Conservation (phyloP, 2,113 vertebrate genomes). For the Machaerirhynchus nigripectus region DNA sequence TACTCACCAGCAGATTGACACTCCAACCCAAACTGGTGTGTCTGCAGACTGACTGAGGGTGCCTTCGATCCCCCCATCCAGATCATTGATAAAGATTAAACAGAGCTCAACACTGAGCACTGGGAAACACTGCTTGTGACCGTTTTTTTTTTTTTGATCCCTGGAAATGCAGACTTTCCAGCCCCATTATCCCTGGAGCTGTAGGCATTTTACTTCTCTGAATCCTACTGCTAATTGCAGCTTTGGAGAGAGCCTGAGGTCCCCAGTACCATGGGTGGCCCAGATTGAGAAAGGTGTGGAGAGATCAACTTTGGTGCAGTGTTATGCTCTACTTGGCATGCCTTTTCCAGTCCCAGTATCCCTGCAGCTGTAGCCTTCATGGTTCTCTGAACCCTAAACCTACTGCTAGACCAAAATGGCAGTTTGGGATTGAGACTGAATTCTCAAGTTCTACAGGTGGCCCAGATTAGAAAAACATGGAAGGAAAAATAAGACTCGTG, state of each 20-base stretch:
- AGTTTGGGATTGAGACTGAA: not conserved
- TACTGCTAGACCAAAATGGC: not conserved
- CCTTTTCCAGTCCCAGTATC: not conserved
- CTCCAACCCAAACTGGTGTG: not conserved
- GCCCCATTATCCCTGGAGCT: not conserved
- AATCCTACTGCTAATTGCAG: not conserved
- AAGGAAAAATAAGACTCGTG: not conserved
- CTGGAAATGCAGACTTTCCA: not conserved
- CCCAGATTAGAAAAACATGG: not conserved
- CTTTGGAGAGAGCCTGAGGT: not conserved
- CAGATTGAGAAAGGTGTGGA: not conserved
- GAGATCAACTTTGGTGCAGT: not conserved
- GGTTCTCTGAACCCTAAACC: not conserved
- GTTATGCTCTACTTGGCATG: not conserved
- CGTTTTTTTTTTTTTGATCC: not conserved
- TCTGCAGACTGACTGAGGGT: not conserved
- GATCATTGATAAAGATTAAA: not conserved
- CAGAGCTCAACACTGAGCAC: not conserved
- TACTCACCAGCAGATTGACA: not conserved
- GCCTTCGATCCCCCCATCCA: accelerated
- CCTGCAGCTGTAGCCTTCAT: not conserved
- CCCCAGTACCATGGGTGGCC: not conserved
- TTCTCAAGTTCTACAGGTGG: not conserved
- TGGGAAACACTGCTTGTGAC: not conserved
- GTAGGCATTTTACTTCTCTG: not conserved